These are phyloP conservation scores for Chondrosia reniformis DNA, from an alignment of 37 sponge, comb jelly and placozoan genomes.

Conservation along the genomic window DNA sequence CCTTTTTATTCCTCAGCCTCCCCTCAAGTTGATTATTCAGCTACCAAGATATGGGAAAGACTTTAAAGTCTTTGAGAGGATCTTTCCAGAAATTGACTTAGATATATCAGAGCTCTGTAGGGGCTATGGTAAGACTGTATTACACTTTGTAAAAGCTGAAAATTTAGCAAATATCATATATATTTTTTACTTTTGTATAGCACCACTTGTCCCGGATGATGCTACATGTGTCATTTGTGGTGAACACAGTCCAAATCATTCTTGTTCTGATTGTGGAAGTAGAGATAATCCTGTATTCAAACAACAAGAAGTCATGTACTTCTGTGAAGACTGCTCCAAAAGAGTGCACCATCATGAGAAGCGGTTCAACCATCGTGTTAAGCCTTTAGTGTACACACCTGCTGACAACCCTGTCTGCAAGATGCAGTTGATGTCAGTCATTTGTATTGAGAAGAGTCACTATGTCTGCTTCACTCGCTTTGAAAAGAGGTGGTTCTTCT, in stretches of 20 bases:
- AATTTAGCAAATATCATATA: not conserved
- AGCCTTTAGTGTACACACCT: not conserved
- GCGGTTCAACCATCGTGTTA: not conserved
- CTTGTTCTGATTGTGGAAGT: constrained; percentile 3
- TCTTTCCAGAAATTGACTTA: constrained; percentile 43
- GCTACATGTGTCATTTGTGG: not conserved
- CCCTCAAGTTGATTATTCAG: constrained; percentile 33
- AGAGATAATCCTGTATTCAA: too few species aligned
- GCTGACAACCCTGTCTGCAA: not conserved
- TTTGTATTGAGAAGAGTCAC: constrained; percentile 72
- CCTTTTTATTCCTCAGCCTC: constrained; percentile 7
- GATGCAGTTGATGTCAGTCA: constrained; percentile 55
- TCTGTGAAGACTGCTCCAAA: not conserved
- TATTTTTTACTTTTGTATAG: not conserved
- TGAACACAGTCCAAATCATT: not conserved
- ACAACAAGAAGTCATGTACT: not conserved
- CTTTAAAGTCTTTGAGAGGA: constrained; percentile 52
- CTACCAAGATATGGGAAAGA: constrained; percentile 63
- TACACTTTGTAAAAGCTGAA: too few species aligned
- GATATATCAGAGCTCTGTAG: not conserved
- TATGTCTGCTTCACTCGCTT: constrained; percentile 55
- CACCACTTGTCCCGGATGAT: not conserved
- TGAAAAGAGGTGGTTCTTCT: constrained; percentile 50
- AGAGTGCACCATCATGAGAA: not conserved
- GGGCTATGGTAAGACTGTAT: constrained; percentile 13